Conservation (phyloP, 2,888 invertebrate genomes). For the Eupithecia vulgata region DNA sequence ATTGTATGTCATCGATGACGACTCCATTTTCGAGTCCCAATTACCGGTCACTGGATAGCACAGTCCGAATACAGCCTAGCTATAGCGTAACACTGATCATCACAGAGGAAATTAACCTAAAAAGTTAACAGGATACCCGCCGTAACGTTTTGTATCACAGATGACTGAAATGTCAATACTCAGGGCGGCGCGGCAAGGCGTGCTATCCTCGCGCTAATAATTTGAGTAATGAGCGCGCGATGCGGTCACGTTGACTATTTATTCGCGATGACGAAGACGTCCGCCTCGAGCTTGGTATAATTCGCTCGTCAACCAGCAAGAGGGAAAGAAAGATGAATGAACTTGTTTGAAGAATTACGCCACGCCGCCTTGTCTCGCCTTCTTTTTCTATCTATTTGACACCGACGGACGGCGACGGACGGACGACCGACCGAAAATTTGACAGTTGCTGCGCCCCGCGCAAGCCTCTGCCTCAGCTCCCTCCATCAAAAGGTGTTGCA, state of each 20-base stretch:
- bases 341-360: constrained; percentile 54
- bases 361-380: constrained; percentile 59
- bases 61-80: constrained; percentile 50
- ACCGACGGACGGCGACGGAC: neutral
- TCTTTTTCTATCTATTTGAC: constrained; percentile 51
- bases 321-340: constrained; percentile 68
- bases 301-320: constrained; percentile 57
- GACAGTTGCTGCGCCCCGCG: constrained; percentile 36
- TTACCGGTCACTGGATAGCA: constrained; percentile 58
- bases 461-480: neutral
- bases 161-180: constrained; percentile 73
- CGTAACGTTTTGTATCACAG: constrained; percentile 79
- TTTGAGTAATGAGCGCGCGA: constrained; percentile 67
- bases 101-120: constrained; percentile 78
- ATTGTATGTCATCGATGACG: constrained; percentile 78
- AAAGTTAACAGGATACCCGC: constrained; percentile 68
- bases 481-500: neutral
- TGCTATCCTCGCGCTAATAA: constrained; percentile 62
- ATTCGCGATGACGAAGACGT: constrained; percentile 67
- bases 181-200: constrained; percentile 62
- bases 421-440: constrained; percentile 35
- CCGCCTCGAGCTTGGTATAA: constrained; percentile 60
- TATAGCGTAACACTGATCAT: constrained; percentile 69
- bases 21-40: constrained; percentile 64
- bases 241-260: constrained; percentile 70